Percentiles rank a stretch among this genome's conserved stretches.
Evolutionary conservation across 2,113 vertebrate genomes (phyloP).

Genomic region (Rhinoderma darwinii): DNA sequence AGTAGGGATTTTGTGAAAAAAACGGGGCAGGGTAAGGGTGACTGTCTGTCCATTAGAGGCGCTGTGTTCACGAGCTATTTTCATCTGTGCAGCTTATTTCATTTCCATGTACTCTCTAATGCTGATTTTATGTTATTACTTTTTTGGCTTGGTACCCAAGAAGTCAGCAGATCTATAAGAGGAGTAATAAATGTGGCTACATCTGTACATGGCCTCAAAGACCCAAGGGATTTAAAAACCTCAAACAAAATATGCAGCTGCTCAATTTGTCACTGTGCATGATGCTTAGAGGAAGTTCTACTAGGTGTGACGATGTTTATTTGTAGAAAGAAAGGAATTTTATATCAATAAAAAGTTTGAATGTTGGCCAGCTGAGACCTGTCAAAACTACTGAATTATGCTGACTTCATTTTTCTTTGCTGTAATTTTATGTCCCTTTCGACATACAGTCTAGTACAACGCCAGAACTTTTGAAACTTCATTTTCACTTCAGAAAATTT

Average conservation of each 20-base stretch:
- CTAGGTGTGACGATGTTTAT: conserved; percentile 48
- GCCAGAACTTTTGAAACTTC: neutral
- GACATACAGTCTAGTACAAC: neutral
- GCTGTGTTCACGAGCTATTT: neutral
- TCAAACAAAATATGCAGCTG: conserved; percentile 8
- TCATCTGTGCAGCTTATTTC: neutral
- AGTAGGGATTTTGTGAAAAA: too few relatives aligned
- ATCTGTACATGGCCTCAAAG: conserved; percentile 16
- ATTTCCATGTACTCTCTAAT: neutral
- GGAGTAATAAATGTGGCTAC: conserved; percentile 16
- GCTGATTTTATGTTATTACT: neutral
- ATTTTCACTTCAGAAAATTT: neutral
- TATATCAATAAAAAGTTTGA: neutral
- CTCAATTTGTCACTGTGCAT: conserved; percentile 45
- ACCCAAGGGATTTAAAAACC: neutral
- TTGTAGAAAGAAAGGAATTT: conserved; percentile 36
- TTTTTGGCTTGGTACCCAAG: neutral
- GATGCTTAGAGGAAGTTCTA: conserved; percentile 27
- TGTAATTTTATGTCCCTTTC: conserved; percentile 37
- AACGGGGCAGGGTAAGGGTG: too few relatives aligned
- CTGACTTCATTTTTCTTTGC: neutral
- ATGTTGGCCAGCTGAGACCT: neutral
- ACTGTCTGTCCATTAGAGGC: neutral
- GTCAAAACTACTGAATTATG: neutral
- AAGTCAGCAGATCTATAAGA: neutral